phyloP scores from a whole-genome alignment of 2,888 invertebrate genomes.

The Protodeltote pygarga region DNA sequence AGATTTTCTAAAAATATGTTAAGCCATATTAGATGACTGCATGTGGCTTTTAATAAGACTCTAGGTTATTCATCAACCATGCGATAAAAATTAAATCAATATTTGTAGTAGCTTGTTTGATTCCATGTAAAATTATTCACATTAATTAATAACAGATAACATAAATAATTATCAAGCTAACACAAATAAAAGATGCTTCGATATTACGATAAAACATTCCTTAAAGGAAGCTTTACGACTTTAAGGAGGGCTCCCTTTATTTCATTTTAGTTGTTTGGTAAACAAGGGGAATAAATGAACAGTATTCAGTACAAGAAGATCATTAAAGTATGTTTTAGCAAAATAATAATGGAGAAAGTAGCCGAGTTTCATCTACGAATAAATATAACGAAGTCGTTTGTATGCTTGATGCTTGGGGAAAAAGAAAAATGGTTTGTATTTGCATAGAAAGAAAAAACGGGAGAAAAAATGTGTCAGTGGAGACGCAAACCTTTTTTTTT shows the following conservation, averaged over 20 bases:
- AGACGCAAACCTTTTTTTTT: too few species aligned
- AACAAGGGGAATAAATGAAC: conserved; percentile 20
- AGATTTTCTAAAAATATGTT: too few species aligned
- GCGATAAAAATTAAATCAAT: too few species aligned
- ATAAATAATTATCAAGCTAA: conserved; percentile 1
- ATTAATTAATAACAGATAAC: too few species aligned
- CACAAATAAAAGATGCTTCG: conserved; percentile 8
- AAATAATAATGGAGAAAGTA: conserved; percentile 33
- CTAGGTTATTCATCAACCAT: too few species aligned
- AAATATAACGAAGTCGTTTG: conserved; percentile 21
- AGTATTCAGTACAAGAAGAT: conserved; percentile 28
- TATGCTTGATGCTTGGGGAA: conserved; percentile 3
- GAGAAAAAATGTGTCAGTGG: not conserved
- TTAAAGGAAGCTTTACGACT: conserved; percentile 31
- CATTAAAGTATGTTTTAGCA: conserved; percentile 36
- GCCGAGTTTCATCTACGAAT: not conserved
- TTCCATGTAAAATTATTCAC: too few species aligned
- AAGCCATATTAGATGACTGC: too few species aligned
- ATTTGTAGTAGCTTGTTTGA: too few species aligned
- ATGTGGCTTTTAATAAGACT: too few species aligned
- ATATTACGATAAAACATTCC: conserved; percentile 8
- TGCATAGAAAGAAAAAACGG: not conserved
- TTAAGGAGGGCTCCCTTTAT: conserved; percentile 30
- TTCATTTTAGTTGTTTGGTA: conserved; percentile 39
- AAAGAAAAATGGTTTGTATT: conserved; percentile 1